These are phyloP conservation scores for Acyrthosiphon pisum DNA, from an alignment of 1,140 invertebrate genomes.

Conservation along the genomic window DNA sequence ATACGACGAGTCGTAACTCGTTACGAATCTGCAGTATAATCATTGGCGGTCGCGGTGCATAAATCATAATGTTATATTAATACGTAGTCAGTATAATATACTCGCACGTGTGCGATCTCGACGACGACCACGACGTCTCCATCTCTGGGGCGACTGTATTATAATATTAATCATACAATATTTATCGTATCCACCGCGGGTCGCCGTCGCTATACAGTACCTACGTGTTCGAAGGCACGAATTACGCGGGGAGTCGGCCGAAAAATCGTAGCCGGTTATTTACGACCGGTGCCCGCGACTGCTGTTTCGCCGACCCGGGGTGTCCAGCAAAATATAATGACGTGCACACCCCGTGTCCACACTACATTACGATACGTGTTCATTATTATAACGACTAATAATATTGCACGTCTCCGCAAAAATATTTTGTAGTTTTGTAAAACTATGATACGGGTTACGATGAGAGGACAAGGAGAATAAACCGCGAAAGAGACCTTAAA, in stretches of 20 bases:
- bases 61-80: slow-evolving; percentile 1
- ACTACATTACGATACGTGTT: neutral
- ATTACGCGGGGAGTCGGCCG: neutral
- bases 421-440: neutral
- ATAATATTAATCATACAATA: neutral
- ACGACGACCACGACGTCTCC: neutral
- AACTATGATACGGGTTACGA: neutral
- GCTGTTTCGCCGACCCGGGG: neutral
- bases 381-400: neutral
- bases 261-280: neutral
- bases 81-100: neutral
- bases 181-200: neutral
- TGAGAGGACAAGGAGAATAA: neutral
- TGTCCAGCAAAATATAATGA: neutral
- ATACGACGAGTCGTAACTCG: neutral
- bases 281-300: neutral
- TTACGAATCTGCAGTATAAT: neutral
- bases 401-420: too few species aligned
- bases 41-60: neutral
- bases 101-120: neutral
- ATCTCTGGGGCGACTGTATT: neutral
- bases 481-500: neutral
- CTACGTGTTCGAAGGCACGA: neutral
- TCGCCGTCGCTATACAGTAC: neutral
- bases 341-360: neutral